Evolutionary conservation across 2,888 invertebrate species (phyloP).

Genomic region (Dusona sp.): DNA sequence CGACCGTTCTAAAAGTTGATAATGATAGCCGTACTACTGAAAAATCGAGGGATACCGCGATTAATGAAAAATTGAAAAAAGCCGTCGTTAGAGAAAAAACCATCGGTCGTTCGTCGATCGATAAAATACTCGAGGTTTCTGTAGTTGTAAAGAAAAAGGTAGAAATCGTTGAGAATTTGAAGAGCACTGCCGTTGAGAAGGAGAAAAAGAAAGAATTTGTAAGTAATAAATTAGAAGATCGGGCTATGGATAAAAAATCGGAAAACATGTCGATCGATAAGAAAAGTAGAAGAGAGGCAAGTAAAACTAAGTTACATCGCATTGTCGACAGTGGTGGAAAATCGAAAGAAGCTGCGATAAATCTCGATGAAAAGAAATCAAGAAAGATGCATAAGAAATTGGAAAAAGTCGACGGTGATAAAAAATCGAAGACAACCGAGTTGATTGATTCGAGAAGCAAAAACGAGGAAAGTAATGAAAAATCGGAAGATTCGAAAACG

Average conservation of each 20-base stretch:
- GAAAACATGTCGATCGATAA: background rate
- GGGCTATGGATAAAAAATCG: background rate
- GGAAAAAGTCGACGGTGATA: background rate
- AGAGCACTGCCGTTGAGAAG: background rate
- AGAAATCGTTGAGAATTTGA: background rate
- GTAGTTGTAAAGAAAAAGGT: background rate
- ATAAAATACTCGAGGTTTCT: background rate
- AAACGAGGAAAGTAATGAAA: background rate
- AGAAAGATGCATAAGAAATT: slow-evolving; percentile 5
- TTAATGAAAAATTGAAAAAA: background rate
- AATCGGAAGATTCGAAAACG: background rate
- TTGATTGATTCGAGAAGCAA: background rate
- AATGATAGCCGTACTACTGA: background rate
- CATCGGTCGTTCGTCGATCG: background rate
- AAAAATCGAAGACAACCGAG: background rate
- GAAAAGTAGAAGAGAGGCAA: background rate
- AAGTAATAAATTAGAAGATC: background rate
- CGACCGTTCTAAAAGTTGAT: background rate
- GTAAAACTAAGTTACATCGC: background rate
- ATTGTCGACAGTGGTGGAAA: background rate
- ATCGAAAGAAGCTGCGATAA: background rate
- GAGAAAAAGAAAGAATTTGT: background rate
- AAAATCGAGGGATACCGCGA: background rate
- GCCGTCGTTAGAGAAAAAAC: background rate
- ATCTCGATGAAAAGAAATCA: background rate